Evolutionary conservation across 2,888 invertebrate genomes (phyloP).

Genomic region (Dicyrtomina minuta): DNA sequence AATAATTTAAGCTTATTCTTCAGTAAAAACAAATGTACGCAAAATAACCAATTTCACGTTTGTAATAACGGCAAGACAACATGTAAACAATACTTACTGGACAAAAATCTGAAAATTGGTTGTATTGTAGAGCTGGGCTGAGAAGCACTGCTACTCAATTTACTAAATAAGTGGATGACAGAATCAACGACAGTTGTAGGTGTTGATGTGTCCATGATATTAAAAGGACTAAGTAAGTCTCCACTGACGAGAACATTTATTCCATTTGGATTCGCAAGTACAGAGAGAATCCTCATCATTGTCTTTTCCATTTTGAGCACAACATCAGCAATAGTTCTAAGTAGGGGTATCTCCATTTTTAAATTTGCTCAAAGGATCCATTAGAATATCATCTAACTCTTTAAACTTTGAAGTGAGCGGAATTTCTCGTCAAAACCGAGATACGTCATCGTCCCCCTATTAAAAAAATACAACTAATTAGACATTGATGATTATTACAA

Average conservation of each 20-base stretch:
- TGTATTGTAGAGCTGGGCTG: slow-evolving; percentile 73
- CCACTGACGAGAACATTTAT: slow-evolving; percentile 51
- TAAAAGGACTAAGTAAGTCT: slow-evolving; percentile 49
- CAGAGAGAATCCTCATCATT: slow-evolving; percentile 78
- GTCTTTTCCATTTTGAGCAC: slow-evolving; percentile 75
- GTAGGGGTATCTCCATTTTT: slow-evolving; percentile 27
- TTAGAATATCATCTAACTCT: slow-evolving; percentile 41
- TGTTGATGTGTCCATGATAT: slow-evolving; percentile 46
- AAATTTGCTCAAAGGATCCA: slow-evolving; percentile 44
- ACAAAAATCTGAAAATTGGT: slow-evolving; percentile 73
- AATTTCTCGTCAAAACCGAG: slow-evolving; percentile 44
- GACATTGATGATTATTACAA: no score
- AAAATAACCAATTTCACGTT: neutral
- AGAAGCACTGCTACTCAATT: slow-evolving; percentile 74
- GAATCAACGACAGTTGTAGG: slow-evolving; percentile 80
- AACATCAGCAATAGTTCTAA: slow-evolving; percentile 50
- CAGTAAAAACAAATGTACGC: no score
- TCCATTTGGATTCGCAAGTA: slow-evolving; percentile 64
- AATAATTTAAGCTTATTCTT: no score
- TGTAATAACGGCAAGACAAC: neutral
- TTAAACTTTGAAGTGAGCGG: slow-evolving; percentile 34
- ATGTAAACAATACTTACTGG: slow-evolving; percentile 55
- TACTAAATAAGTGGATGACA: slow-evolving; percentile 78
- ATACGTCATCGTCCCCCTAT: slow-evolving; percentile 33
- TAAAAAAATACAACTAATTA: no score